phyloP scores from a whole-genome alignment of 2,797 vertebrate genomes.

The Enteromius paludinosus region DNA sequence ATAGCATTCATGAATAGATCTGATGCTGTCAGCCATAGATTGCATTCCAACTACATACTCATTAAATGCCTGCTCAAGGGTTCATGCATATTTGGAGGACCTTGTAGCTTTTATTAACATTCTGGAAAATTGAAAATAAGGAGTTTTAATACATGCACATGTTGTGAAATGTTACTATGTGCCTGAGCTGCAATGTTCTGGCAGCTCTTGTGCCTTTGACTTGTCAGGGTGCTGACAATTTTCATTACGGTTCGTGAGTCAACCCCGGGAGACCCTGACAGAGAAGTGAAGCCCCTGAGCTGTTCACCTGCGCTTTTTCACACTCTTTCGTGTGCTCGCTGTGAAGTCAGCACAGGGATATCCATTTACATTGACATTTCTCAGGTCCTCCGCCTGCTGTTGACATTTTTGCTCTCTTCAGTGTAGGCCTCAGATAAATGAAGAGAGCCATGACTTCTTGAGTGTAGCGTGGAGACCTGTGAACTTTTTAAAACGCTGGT shows the following conservation, averaged over 20 bases:
- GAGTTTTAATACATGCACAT: neutral
- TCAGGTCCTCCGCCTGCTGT: neutral
- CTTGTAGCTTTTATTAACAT: neutral
- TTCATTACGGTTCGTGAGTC: neutral
- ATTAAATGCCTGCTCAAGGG: neutral
- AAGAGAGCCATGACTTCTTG: neutral
- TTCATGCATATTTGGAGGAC: too few relatives aligned
- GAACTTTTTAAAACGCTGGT: conserved; percentile 16
- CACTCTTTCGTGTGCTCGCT: neutral
- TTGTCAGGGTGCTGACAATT: neutral
- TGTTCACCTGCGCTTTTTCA: conserved; percentile 13
- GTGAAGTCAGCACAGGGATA: neutral
- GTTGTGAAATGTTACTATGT: neutral
- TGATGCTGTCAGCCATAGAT: neutral
- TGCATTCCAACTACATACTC: neutral
- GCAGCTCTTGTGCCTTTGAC: neutral
- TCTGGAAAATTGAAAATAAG: neutral
- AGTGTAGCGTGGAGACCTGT: conserved; percentile 37
- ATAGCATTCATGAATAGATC: neutral
- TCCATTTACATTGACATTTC: neutral
- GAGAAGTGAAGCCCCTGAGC: conserved; percentile 13
- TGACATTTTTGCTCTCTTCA: neutral
- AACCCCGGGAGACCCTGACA: neutral
- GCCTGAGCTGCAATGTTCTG: neutral
- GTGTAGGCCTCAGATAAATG: neutral